phyloP scores from a whole-genome alignment of 2,888 invertebrate species.

The Pediacus dermestoides region DNA sequence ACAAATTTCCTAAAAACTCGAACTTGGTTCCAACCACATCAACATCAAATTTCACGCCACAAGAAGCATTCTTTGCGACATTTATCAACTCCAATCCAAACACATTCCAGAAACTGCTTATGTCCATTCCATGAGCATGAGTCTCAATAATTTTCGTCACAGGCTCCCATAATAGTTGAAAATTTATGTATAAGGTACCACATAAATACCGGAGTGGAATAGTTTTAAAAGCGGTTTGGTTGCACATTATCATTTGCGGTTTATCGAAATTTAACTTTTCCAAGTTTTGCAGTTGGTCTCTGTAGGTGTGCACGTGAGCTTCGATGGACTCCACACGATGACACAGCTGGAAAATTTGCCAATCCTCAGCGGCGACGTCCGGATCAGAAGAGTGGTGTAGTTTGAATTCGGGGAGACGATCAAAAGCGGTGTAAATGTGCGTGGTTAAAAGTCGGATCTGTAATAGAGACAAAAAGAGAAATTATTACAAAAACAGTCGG shows the following conservation, averaged over 20 bases:
- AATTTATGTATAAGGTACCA: conserved; percentile 80
- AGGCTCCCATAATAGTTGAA: conserved; percentile 86
- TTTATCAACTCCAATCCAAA: conserved; percentile 60
- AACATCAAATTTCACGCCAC: conserved; percentile 22
- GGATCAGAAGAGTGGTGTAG: conserved; percentile 39
- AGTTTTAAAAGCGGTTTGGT: conserved; percentile 57
- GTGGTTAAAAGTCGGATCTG: conserved; percentile 67
- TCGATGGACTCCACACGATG: conserved; percentile 67
- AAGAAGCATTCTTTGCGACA: conserved; percentile 52
- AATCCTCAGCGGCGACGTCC: conserved; percentile 49
- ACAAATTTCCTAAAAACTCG: conserved; percentile 37
- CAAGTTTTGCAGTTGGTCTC: conserved; percentile 70
- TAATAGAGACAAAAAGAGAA: too few species aligned
- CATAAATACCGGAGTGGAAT: conserved; percentile 75
- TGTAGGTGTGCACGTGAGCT: conserved; percentile 73
- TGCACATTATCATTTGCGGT: conserved; percentile 52
- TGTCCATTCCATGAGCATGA: conserved; percentile 62
- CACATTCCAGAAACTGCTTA: conserved; percentile 69
- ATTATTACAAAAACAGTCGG: too few species aligned
- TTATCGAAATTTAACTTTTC: conserved; percentile 69
- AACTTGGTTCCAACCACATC: conserved; percentile 23
- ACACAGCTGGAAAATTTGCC: conserved; percentile 64
- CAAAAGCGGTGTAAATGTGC: conserved; percentile 70
- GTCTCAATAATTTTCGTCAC: conserved; percentile 69
- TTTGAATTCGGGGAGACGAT: conserved; percentile 54